phyloP scores from a whole-genome alignment of 2,888 invertebrate species.

The Cabera pusaria region DNA sequence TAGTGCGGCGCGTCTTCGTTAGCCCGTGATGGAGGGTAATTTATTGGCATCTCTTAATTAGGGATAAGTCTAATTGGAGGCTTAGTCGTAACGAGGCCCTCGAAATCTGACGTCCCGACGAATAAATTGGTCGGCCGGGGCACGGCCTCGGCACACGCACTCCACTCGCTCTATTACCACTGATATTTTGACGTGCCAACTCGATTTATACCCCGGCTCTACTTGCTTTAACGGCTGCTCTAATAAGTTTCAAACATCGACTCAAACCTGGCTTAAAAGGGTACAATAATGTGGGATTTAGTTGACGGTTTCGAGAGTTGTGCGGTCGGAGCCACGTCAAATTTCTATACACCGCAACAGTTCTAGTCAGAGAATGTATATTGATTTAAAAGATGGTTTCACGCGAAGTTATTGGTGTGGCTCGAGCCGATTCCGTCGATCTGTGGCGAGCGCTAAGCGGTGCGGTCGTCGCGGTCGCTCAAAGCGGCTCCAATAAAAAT shows the following conservation, averaged over 20 bases:
- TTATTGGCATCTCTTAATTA: constrained; percentile 85
- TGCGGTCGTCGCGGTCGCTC: constrained; percentile 65
- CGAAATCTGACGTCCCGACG: constrained; percentile 82
- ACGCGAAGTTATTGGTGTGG: constrained; percentile 39
- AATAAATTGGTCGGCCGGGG: constrained; percentile 77
- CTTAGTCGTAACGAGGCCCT: constrained; percentile 84
- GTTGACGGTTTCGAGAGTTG: constrained; percentile 41
- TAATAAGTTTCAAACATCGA: constrained; percentile 55
- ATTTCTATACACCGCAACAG: constrained; percentile 37
- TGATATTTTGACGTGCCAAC: constrained; percentile 71
- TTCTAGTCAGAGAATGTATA: constrained; percentile 41
- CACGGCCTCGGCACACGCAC: constrained; percentile 59
- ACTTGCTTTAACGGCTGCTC: constrained; percentile 53
- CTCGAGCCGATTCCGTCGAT: constrained; percentile 46
- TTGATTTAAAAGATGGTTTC: constrained; percentile 56
- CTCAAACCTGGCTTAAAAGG: constrained; percentile 43
- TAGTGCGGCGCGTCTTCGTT: constrained; percentile 83
- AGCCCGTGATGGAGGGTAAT: constrained; percentile 84
- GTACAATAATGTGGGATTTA: constrained; percentile 45
- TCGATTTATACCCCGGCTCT: constrained; percentile 49
- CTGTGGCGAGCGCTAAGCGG: constrained; percentile 61
- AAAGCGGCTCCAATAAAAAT: constrained; percentile 65
- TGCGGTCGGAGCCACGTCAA: constrained; percentile 32
- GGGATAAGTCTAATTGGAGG: constrained; percentile 85
- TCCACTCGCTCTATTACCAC: constrained; percentile 59